Evolutionary conservation across 2,113 vertebrate genomes (phyloP).

Genomic region (Stictonetta naevosa): DNA sequence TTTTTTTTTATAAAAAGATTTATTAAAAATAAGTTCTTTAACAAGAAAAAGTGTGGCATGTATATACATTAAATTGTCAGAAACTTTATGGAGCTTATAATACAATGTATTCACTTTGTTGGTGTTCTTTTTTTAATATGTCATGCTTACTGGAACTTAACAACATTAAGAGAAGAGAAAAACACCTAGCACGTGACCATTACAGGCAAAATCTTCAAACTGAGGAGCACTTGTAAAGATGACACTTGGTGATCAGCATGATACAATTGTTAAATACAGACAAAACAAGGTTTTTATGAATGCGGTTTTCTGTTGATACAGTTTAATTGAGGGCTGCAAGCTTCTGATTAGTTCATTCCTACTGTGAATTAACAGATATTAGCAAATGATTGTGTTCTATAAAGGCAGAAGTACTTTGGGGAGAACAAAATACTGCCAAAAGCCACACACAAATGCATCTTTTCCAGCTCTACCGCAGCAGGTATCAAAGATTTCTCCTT

Average conservation of each 20-base stretch:
- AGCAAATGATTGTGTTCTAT: neutral
- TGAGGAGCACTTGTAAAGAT: neutral
- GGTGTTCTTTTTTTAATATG: neutral
- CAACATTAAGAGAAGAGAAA: neutral
- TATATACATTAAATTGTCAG: slow-evolving; percentile 75
- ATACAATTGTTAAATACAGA: neutral
- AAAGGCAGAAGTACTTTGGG: neutral
- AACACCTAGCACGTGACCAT: neutral
- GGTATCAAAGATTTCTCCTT: neutral
- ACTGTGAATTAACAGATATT: neutral
- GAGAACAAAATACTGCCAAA: neutral
- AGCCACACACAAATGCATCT: neutral
- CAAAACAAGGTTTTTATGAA: neutral
- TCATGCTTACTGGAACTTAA: slow-evolving; percentile 20
- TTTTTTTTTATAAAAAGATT: slow-evolving; percentile 75
- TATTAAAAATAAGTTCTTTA: slow-evolving; percentile 82
- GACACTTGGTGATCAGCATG: neutral
- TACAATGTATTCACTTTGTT: neutral
- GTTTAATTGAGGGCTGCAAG: neutral
- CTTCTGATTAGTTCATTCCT: neutral
- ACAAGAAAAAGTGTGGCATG: slow-evolving; percentile 45
- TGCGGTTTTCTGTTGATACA: neutral
- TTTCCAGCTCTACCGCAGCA: neutral
- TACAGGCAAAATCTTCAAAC: neutral
- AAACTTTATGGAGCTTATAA: slow-evolving; percentile 34